These are phyloP conservation scores for Adelognathus sp. DNA, from an alignment of 2,888 invertebrate genomes.

Conservation along the genomic window DNA sequence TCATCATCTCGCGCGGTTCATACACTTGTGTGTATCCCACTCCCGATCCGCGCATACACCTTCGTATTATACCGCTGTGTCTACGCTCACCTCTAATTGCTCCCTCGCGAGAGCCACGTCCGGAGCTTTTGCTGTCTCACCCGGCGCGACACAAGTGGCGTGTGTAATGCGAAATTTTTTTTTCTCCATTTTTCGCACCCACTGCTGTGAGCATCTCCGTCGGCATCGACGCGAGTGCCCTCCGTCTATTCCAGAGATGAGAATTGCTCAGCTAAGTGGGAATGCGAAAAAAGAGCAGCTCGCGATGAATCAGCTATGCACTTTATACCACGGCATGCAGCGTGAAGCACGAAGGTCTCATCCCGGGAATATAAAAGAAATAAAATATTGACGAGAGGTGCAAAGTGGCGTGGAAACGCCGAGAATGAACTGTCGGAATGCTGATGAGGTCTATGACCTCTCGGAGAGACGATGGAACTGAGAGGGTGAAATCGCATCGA, in stretches of 20 bases:
- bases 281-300: neutral
- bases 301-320: neutral
- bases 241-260: conserved; percentile 11
- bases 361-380: neutral
- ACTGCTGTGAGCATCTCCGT: neutral
- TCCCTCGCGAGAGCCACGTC: conserved; percentile 17
- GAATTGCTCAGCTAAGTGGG: conserved; percentile 37
- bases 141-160: conserved; percentile 14
- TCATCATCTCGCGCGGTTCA: neutral
- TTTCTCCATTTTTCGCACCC: conserved; percentile 23
- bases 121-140: conserved; percentile 13
- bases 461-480: neutral
- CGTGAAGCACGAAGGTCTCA: neutral
- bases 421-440: neutral
- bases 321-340: neutral
- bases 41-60: neutral
- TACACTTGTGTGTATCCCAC: neutral
- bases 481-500: neutral
- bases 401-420: neutral
- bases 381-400: neutral
- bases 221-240: conserved; percentile 17
- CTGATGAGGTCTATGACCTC: neutral
- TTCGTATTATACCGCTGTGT: neutral
- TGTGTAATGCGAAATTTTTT: conserved; percentile 9
- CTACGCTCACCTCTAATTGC: conserved; percentile 28